Conservation (phyloP, 2,113 vertebrate genomes). For the Lanius ludovicianus region DNA sequence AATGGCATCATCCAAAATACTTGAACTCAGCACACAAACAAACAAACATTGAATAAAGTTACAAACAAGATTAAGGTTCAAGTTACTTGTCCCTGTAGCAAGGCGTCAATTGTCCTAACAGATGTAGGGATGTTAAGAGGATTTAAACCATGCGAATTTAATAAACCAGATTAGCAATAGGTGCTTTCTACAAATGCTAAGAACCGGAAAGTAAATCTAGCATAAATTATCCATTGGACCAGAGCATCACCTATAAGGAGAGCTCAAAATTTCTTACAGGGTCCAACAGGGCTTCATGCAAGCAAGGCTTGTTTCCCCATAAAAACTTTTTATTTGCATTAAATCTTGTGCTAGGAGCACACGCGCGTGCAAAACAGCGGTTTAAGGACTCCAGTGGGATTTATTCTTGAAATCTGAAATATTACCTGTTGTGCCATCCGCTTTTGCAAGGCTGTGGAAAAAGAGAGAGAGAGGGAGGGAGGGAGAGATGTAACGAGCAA, state of each 20-base stretch:
- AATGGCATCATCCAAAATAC: slow-evolving; percentile 68
- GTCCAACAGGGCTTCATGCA: background rate
- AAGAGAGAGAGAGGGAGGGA: background rate
- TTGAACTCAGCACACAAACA: slow-evolving; percentile 62
- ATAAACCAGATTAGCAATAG: slow-evolving; percentile 71
- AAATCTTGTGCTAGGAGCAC: background rate
- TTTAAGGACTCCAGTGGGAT: background rate
- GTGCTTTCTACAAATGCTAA: slow-evolving; percentile 52
- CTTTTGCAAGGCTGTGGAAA: slow-evolving; percentile 32
- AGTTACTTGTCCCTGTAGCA: slow-evolving; percentile 80
- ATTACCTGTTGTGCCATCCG: slow-evolving; percentile 70
- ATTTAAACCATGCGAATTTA: slow-evolving; percentile 81
- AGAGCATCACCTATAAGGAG: background rate
- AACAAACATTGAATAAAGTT: slow-evolving; percentile 76
- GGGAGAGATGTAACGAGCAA: background rate
- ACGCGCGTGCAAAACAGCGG: background rate
- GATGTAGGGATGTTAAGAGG: slow-evolving; percentile 84
- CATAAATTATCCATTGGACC: background rate
- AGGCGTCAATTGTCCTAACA: slow-evolving; percentile 80
- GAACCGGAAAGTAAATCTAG: slow-evolving; percentile 29
- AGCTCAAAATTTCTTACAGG: background rate
- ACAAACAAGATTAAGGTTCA: slow-evolving; percentile 85
- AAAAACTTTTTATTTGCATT: background rate
- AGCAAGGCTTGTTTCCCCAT: background rate
- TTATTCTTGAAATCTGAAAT: slow-evolving; percentile 55